Percentiles rank a stretch among this genome's conserved stretches.
phyloP scores from a whole-genome alignment of 2,888 invertebrate genomes.

The Cheiracanthium punctorium region DNA sequence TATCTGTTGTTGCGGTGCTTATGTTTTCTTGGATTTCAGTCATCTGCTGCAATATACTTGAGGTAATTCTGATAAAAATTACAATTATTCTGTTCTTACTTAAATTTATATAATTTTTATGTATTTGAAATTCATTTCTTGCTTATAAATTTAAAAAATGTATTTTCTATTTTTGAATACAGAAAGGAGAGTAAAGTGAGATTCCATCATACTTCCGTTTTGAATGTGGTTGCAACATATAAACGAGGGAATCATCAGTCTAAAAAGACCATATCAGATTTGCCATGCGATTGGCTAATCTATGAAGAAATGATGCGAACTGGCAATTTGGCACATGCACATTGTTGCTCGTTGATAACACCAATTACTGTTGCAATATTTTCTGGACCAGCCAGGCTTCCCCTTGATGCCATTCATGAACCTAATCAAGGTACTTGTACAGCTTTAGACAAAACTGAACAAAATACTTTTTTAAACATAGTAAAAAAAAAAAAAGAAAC shows the following conservation, averaged over 20 bases:
- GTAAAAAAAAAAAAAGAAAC: too few species aligned
- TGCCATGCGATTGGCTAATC: slow-evolving; percentile 89
- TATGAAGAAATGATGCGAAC: slow-evolving; percentile 89
- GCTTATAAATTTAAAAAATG: slow-evolving; percentile 16
- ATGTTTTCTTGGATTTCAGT: too few species aligned
- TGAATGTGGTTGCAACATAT: slow-evolving; percentile 77
- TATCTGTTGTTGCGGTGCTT: too few species aligned
- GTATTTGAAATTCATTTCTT: neutral
- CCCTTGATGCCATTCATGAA: slow-evolving; percentile 76
- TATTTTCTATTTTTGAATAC: slow-evolving; percentile 71
- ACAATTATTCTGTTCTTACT: too few species aligned
- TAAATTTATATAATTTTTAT: too few species aligned
- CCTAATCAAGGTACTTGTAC: slow-evolving; percentile 73
- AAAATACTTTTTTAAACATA: too few species aligned
- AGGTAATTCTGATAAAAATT: too few species aligned
- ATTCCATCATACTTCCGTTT: slow-evolving; percentile 81
- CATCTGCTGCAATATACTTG: too few species aligned
- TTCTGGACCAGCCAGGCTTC: slow-evolving; percentile 83
- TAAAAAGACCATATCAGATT: slow-evolving; percentile 76
- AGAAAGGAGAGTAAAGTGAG: slow-evolving; percentile 81
- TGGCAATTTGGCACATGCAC: slow-evolving; percentile 82
- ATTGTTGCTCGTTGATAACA: slow-evolving; percentile 88
- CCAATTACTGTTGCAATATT: slow-evolving; percentile 88
- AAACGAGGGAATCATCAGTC: slow-evolving; percentile 74
- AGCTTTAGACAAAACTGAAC: too few species aligned